Evolutionary conservation across 2,888 invertebrate species (phyloP), one percentile per base, ranked within the genome.

Genomic region (Achlya flavicornis): DNA sequence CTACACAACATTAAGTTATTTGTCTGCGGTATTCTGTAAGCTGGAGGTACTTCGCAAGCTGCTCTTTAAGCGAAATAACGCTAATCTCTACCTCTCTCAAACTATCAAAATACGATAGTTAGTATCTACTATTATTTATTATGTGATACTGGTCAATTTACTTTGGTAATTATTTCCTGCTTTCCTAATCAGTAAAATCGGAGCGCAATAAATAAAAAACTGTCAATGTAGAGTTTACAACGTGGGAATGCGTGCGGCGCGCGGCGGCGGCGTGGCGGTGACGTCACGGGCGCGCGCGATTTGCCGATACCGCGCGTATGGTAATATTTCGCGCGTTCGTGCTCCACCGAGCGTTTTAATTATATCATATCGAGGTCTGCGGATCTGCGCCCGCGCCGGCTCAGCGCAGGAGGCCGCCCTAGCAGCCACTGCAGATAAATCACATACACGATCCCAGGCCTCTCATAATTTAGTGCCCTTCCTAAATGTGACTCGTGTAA

Each of bases 301-400:
- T 3, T 1, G 66, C 65, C 75, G 81, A 77, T 80, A 76, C 75
- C 75, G 75, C 59, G 75, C 76, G 86, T 90, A 90, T 89, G 91
- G 89, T 90, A 90, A 91, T 58, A 58, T 58, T 87, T 85, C 83
- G 86, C 85, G 84, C 86, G 89, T 85, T 88, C 89, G 88, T 88
- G 89, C 87, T 67, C 79, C 76, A 78, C 70, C 76, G 78, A 78
- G 78, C 85, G 80, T 79, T 84, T 89, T 89, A 88, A 89, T 90
- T 89, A 90, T 87, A 89, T 88, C 84, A 87, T 90, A 90, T 89
- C 89, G 82, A 77, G 73, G 69, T 70, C 77, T 63, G 73, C 71
- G 73, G 76, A 86, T 85, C 86, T 81, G 67, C 70, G 70, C 71
- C 64, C 61, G 66, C 67, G 64, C 64, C 57, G 35, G 32, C 59